These are phyloP conservation scores for Odontocerum albicorne DNA, from an alignment of 2,888 invertebrate species.

Conservation along the genomic window DNA sequence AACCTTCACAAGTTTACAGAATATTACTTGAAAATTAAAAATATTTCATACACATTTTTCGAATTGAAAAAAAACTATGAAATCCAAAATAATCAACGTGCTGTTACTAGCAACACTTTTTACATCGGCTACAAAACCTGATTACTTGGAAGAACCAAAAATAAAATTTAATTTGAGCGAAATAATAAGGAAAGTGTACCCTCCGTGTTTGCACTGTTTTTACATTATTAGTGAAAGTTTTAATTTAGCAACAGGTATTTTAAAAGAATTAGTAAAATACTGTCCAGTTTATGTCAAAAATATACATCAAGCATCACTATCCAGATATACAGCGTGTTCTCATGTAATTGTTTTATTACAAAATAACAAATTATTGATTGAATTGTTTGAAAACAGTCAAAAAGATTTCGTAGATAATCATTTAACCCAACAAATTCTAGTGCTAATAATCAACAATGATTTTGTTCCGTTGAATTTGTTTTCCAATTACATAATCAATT, in stretches of 20 bases:
- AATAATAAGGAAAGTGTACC: neutral
- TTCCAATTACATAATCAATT: neutral
- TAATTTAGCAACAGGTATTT: neutral
- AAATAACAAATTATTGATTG: neutral
- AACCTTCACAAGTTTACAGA: no score
- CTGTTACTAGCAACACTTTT: no score
- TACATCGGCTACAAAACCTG: no score
- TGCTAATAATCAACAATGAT: neutral
- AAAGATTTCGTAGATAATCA: neutral
- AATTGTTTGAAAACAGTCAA: conserved; percentile 1
- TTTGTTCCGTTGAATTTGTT: neutral
- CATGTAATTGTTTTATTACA: conserved; percentile 1
- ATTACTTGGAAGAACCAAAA: no score
- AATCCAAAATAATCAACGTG: no score
- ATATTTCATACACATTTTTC: no score
- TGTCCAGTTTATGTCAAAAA: conserved; percentile 15
- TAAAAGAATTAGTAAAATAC: neutral
- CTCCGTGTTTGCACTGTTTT: neutral
- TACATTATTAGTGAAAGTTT: neutral
- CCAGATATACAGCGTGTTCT: conserved; percentile 1
- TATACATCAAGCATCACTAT: conserved; percentile 7
- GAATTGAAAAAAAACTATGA: no score
- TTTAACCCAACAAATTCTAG: neutral
- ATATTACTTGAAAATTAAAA: no score
- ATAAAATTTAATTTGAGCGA: no score